A percentile compares a stretch with the other conserved stretches of the same genome.
phyloP scores from a whole-genome alignment of 2,113 vertebrate genomes.

The Malurus cyaneus region DNA sequence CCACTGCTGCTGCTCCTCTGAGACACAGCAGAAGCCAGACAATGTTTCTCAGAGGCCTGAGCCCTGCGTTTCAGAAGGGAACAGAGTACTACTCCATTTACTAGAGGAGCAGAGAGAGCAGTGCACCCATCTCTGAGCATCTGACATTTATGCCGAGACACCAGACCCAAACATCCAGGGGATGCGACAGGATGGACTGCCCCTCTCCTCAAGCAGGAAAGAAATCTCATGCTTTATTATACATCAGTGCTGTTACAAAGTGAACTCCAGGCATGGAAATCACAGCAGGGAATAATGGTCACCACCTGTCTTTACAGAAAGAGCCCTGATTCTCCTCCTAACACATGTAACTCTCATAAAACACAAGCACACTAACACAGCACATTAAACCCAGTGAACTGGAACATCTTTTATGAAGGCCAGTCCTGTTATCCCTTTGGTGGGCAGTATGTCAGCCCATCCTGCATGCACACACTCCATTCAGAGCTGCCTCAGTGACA shows the following conservation, averaged over 20 bases:
- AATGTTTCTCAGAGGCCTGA: neutral
- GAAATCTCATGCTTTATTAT: neutral
- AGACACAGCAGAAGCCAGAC: neutral
- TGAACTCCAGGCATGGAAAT: neutral
- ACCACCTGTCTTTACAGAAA: neutral
- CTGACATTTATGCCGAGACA: neutral
- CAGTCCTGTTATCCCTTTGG: neutral
- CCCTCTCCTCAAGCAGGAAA: neutral
- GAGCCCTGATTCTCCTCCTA: neutral
- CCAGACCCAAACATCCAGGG: accelerated
- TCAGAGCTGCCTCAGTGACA: neutral
- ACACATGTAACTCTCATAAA: neutral
- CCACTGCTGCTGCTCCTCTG: neutral
- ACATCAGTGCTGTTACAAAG: neutral
- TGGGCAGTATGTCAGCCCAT: neutral
- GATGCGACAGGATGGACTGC: neutral
- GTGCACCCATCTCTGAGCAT: neutral
- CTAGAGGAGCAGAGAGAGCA: neutral
- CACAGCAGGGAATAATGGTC: neutral
- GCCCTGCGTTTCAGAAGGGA: neutral
- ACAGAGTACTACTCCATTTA: neutral
- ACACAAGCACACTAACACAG: neutral
- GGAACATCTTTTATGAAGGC: neutral
- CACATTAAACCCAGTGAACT: neutral
- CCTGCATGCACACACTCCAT: neutral